Base-by-base conservation (phyloP, 2,888 invertebrate genomes). In the Ichneumoninae sp. region DNA sequence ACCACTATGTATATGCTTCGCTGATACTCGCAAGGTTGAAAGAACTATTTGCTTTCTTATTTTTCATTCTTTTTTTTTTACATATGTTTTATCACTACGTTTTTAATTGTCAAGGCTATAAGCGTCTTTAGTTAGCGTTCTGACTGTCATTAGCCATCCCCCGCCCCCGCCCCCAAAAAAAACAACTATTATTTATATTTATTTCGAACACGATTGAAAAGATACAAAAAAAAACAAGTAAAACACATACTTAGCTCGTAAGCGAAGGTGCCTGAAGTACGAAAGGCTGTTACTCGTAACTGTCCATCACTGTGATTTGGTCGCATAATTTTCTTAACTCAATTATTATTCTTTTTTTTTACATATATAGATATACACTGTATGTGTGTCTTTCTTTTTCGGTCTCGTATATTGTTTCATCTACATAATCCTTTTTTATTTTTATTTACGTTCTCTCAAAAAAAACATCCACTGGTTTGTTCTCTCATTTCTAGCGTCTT, bases 11-110 rank as follows among this genome's bases (percentile, higher is more conserved):
- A 90, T 89, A 91, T 90, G 91, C 92, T 93, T 92, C 88, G 90
- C 91, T 92, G 90, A 92, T 92, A 93, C 91, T 93, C 92, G 91
- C 89, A 90, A 90, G 90, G 91, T 92, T 91, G 90, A 91, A 90
- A 88, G 90, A 81, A 89, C 89, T 88, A 85, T 89, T 89, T 89
- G 87, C 76, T 78, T 57, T 84, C 66, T 87, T 47, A 47, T 88
- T 80, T 79, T 85, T 87, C 84, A 88, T 88, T 85, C 86, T 78
- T 85, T 88, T 88, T n/a, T 80, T 86, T 85, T 86, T 77, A 78
- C 78, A 75, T 81, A 83, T 75, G 81, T 85, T 87, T 87, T 81
- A 76, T 83, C 81, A 81, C 73, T 86, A 63, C 44, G 68, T 80
- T 86, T 75, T 81, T 85, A 73, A 85, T 71, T 69, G 68, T 75